Percentiles rank a stretch among this genome's conserved stretches.
phyloP scores from a whole-genome alignment of 2,113 vertebrate genomes.

The Corythornis madagascariensis region DNA sequence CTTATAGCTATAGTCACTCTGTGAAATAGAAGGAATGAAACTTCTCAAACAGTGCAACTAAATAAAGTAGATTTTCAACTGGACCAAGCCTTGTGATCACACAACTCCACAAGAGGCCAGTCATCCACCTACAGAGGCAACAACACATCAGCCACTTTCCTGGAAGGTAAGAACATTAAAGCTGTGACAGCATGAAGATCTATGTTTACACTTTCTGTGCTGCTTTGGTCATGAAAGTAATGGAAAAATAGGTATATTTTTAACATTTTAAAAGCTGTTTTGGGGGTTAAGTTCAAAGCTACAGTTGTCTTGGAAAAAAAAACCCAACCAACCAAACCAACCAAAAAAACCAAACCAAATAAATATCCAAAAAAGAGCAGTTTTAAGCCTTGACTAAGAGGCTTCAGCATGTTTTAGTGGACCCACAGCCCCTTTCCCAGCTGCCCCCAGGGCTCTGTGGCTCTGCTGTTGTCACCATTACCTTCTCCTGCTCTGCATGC shows the following conservation, averaged over 20 bases:
- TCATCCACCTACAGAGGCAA: background rate
- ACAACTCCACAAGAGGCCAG: background rate
- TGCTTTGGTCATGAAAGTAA: background rate
- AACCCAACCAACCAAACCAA: too few relatives aligned
- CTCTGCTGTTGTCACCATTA: slow-evolving; percentile 50
- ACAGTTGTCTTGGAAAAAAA: background rate
- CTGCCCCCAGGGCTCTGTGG: background rate
- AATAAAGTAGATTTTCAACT: background rate
- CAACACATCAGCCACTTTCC: background rate
- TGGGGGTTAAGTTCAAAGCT: background rate
- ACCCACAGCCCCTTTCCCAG: background rate
- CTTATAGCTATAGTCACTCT: background rate
- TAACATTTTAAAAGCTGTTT: too few relatives aligned
- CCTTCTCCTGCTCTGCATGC: slow-evolving; percentile 96
- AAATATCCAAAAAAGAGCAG: too few relatives aligned
- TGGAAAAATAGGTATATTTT: too few relatives aligned
- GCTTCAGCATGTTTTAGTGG: background rate
- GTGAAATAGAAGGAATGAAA: background rate
- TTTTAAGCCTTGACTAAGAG: background rate
- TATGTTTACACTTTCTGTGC: background rate
- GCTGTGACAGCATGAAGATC: background rate
- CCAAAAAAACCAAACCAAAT: too few relatives aligned
- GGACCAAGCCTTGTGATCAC: background rate
- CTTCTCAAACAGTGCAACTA: background rate
- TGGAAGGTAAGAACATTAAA: background rate